Conservation (phyloP, 2,888 invertebrate genomes). For the Bunonema sp. region DNA sequence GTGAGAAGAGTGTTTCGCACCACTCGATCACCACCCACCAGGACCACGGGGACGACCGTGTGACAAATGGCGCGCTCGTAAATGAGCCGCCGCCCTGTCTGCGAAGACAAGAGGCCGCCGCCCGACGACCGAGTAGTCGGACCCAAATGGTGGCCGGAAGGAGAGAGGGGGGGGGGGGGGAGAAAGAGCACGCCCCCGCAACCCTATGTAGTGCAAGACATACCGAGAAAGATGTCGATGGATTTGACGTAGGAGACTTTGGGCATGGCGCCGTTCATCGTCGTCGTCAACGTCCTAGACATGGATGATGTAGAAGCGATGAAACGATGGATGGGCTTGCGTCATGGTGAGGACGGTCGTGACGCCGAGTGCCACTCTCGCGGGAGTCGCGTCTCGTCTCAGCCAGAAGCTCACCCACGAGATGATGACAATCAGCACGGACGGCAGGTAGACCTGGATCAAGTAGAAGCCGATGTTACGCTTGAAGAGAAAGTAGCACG, state of each 20-base stretch:
- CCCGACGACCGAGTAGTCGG: too few relatives aligned
- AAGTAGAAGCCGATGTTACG: slow-evolving; percentile 93
- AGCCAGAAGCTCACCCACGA: slow-evolving; percentile 21
- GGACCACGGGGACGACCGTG: too few relatives aligned
- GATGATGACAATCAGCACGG: slow-evolving; percentile 49
- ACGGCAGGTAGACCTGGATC: slow-evolving; percentile 88
- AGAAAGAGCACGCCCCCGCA: background rate
- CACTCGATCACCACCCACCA: too few relatives aligned
- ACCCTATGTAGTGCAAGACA: slow-evolving; percentile 2
- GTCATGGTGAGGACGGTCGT: slow-evolving; percentile 58
- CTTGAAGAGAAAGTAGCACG: slow-evolving; percentile 53
- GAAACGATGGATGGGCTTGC: slow-evolving; percentile 5
- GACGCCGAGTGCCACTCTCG: slow-evolving; percentile 29
- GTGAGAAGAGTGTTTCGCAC: too few relatives aligned
- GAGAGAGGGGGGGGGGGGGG: too few relatives aligned
- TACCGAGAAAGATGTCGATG: slow-evolving; percentile 64
- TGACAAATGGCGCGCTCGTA: too few relatives aligned
- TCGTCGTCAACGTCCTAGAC: background rate
- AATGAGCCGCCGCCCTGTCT: too few relatives aligned
- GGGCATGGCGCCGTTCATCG: slow-evolving; percentile 55
- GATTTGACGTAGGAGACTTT: slow-evolving; percentile 85
- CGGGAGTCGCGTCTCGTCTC: slow-evolving; percentile 16
- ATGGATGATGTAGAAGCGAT: background rate
- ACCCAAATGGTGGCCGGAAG: too few relatives aligned
- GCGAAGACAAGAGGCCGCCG: too few relatives aligned